Evolutionary conservation across 2,888 invertebrate species (phyloP).

Genomic region (Theretra japonica): DNA sequence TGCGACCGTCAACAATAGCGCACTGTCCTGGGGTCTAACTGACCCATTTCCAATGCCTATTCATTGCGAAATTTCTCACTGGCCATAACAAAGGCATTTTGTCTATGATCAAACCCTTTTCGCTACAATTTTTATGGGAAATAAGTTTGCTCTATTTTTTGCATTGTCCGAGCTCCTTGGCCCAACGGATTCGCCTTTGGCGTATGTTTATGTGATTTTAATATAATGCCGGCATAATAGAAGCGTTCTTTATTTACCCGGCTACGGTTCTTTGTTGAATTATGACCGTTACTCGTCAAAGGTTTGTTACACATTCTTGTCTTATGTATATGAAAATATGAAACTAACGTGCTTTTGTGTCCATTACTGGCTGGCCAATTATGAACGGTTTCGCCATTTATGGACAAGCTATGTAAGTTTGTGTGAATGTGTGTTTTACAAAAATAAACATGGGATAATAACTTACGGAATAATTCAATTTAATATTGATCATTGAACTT

Average conservation of each 20-base stretch:
- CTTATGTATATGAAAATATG: constrained; percentile 29
- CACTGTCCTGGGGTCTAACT: constrained; percentile 69
- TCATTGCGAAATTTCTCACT: constrained; percentile 80
- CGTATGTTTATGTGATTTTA: constrained; percentile 74
- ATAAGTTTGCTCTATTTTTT: constrained; percentile 80
- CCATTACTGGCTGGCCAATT: neutral
- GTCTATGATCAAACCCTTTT: constrained; percentile 75
- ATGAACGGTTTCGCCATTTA: no score
- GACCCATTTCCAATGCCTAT: constrained; percentile 76
- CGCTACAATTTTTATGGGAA: constrained; percentile 81
- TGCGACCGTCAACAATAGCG: constrained; percentile 59
- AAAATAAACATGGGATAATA: no score
- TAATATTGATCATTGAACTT: no score
- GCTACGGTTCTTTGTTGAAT: constrained; percentile 51
- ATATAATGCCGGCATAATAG: constrained; percentile 66
- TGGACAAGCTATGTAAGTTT: no score
- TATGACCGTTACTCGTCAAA: constrained; percentile 73
- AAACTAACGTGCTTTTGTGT: constrained; percentile 19
- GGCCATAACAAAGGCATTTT: constrained; percentile 65
- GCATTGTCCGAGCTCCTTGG: constrained; percentile 76
- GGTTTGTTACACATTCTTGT: constrained; percentile 31
- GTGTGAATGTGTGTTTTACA: no score
- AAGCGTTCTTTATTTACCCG: constrained; percentile 57
- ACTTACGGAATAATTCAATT: no score
- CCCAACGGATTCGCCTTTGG: constrained; percentile 75